Evolutionary conservation across 2,888 invertebrate genomes (phyloP), one percentile per base, ranked within the genome.

Genomic region (Brachypalpus laphriformis): DNA sequence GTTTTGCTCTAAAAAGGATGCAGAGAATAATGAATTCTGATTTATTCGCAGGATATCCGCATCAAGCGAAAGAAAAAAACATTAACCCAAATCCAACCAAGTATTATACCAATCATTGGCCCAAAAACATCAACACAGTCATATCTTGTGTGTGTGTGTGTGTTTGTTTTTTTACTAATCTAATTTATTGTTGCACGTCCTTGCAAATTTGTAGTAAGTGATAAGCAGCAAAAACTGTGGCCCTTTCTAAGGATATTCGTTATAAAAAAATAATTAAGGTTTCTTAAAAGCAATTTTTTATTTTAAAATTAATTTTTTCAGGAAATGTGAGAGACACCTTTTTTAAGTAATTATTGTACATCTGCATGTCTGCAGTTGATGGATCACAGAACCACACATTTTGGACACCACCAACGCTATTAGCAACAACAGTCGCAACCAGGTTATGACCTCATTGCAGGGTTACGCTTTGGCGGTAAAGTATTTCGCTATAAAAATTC

Each of bases 1-100:
- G 34, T 56, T 37, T 54, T 20, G 16, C 34, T 42, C 34, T 25
- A 22, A 37, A 65, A 63, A 63, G 63, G 42, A 71, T 59, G 34
- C 71, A 42, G 40, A 56, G 54, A 74, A 42, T 18, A 56, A 40
- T 54, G 51, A 40, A 42, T 51, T 56, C 47, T 75, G 65, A 75
- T 66, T 75, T 66, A 75, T 75, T 63, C 61, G 49, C 47, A 75
- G 34, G 65, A 75, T 57, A 66, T 5, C 75, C 66, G 75, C 75
- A 75, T 37, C 18, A 20, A 63, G 59, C 18, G 54, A 59, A 31
- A 31, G 54, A 42, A 61, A 40, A 66, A 57, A 57, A 9, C 75
- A 75, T 75, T 75, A 75, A 75, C 75, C 65, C 57, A 75, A 75
- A 65, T 75, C 18, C 57, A 9, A 11, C 16, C 16, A 11, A 57